Percentiles rank a stretch among this genome's conserved stretches.
Evolutionary conservation across 1,140 invertebrate genomes (phyloP).

Genomic region (Drosophila elegans): DNA sequence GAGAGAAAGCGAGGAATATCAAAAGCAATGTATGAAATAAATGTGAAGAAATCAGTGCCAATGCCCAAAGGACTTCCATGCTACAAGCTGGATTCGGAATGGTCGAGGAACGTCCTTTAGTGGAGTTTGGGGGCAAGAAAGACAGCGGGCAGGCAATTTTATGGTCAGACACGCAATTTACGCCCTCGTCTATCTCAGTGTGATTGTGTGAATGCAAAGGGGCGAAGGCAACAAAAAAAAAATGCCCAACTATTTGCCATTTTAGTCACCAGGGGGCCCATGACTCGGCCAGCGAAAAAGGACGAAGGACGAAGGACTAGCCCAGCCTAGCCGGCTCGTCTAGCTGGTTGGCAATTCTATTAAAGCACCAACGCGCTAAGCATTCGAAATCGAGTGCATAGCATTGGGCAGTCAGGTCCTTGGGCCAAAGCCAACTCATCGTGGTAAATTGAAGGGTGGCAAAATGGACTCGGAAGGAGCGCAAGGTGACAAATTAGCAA

Average conservation of each 20-base stretch:
- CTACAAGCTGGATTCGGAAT: conserved; percentile 57
- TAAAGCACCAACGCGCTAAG: conserved; percentile 71
- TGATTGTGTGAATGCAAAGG: conserved; percentile 65
- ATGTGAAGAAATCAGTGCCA: conserved; percentile 77
- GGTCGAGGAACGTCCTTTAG: conserved; percentile 67
- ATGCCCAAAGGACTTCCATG: conserved; percentile 70
- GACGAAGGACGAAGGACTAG: conserved; percentile 14
- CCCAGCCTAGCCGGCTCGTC: not conserved
- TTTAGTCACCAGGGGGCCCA: conserved; percentile 61
- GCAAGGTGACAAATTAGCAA: conserved; percentile 1
- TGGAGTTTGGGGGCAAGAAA: conserved; percentile 2
- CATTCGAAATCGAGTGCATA: conserved; percentile 44
- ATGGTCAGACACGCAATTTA: conserved; percentile 79
- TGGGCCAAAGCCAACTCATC: conserved; percentile 14
- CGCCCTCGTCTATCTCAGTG: conserved; percentile 49
- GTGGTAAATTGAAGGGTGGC: not conserved
- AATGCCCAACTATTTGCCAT: conserved; percentile 78
- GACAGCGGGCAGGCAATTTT: conserved; percentile 59
- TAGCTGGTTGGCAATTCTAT: conserved; percentile 64
- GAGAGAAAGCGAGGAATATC: conserved; percentile 39
- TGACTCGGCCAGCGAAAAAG: conserved; percentile 24
- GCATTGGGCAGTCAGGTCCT: conserved; percentile 24
- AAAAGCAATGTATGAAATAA: conserved; percentile 68
- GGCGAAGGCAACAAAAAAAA: conserved; percentile 50
- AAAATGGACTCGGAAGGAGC: conserved; percentile 6